These are phyloP conservation scores for Trachymyrmex septentrionalis DNA, from an alignment of 1,140 invertebrate species.

Conservation along the genomic window DNA sequence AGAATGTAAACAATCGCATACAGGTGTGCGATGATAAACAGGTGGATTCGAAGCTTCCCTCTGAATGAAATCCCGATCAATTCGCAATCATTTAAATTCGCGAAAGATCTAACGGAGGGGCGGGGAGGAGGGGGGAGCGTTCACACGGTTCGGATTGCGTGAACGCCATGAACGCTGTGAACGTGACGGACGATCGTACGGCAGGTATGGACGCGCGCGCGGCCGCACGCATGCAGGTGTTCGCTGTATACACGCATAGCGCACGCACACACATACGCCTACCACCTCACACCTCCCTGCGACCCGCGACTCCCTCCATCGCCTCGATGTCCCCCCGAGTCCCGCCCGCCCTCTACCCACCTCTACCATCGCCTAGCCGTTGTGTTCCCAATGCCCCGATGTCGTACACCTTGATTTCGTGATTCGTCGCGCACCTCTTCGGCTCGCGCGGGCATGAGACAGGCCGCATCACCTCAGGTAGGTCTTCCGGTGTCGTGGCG, in stretches of 20 bases:
- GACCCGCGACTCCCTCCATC: neutral
- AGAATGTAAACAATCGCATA: neutral
- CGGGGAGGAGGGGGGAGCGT: no score
- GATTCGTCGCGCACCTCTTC: conserved; percentile 69
- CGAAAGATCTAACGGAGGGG: neutral
- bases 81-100: neutral
- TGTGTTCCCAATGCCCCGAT: conserved; percentile 31
- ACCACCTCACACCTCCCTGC: neutral
- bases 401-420: conserved; percentile 76
- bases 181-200: neutral
- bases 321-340: neutral
- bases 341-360: neutral
- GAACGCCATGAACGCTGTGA: neutral
- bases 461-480: conserved; percentile 71
- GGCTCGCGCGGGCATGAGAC: conserved; percentile 72
- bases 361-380: conserved; percentile 28
- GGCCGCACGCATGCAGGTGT: neutral
- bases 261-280: neutral
- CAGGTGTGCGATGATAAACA: neutral
- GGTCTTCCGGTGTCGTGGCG: neutral
- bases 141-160: neutral
- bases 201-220: no score
- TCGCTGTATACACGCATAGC: neutral
- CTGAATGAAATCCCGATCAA: neutral
- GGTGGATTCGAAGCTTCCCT: neutral